A percentile compares a stretch with the other conserved stretches of the same genome.
Conservation (phyloP, 35 echinoderm and acorn worm genomes). For the Lytechinus pictus region DNA sequence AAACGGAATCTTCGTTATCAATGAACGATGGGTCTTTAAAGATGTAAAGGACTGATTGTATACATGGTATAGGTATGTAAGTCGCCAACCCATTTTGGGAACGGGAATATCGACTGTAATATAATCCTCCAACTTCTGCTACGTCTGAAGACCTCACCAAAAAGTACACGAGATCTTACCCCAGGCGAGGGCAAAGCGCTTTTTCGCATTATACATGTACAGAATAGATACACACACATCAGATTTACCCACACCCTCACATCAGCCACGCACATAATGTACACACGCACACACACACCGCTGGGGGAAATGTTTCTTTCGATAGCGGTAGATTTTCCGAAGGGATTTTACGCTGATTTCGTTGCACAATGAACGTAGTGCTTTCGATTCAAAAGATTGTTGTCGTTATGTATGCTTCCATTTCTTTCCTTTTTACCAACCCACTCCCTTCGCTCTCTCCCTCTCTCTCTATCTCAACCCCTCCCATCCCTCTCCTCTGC, state of each 20-base stretch:
- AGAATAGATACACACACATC: neutral
- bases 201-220: neutral
- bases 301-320: neutral
- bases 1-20: neutral
- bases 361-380: neutral
- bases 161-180: neutral
- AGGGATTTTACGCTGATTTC: neutral
- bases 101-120: neutral
- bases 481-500: neutral
- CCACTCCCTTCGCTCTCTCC: neutral
- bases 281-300: neutral
- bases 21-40: neutral
- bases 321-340: neutral
- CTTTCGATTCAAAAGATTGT: neutral
- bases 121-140: neutral
- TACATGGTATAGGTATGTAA: neutral
- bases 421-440: neutral
- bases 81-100: neutral
- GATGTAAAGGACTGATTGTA: neutral
- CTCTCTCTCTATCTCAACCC: neutral
- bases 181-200: neutral
- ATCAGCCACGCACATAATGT: neutral
- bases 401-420: neutral
- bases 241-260: neutral
- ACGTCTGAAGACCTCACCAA: neutral